Base-by-base conservation (phyloP, 2,888 invertebrate species). In the Orthosia gracilis region DNA sequence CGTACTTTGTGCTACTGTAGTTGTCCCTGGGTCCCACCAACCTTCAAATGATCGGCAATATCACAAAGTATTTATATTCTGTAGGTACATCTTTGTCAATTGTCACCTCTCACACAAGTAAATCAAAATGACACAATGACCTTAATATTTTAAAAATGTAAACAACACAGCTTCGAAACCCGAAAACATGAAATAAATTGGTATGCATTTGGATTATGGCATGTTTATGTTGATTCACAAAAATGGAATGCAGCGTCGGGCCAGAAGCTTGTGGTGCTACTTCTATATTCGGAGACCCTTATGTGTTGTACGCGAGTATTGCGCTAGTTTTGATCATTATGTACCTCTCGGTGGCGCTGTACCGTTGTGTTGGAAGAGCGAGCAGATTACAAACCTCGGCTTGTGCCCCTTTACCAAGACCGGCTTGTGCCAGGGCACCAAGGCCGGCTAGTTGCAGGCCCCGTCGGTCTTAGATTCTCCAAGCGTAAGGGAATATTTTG, bases 261-360 rank as follows among this genome's bases (percentile, higher is more conserved):
- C 71, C 47, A 7, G 63, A 61, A 0, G 74, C 72, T 13, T 85
- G 86, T 68, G 89, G 86, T 77, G 65, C 80, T 15, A 71, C 57
- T 0, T 83, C 87, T 0, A 69, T 90, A 4, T 89, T 91, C 74
- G 73, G 0, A 40, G 88, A 91, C 70, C 88, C 89, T 0, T 86
- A 89, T 17, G 87, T 92, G 12, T 23, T 89, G 4, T 89, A 89
- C 58, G 68, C 89, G 11, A 84, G 90, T 21, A 67, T 74, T 7
- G 70, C 92, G 50, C 80, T 94, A 15, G 54, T 90, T 18, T 78
- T 92, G 82, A 52, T 94, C 23, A 92, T 93, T 17, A 15, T 87
- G 9, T 93, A 90, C 81, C 85, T 94, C 13, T 81, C 84, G 0
- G 1, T 91, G 89, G 90, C 67, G 17, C n/a, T 74, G 50, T 52